phyloP scores from a whole-genome alignment of 2,797 vertebrate genomes.

The Triplophysa bombifrons region DNA sequence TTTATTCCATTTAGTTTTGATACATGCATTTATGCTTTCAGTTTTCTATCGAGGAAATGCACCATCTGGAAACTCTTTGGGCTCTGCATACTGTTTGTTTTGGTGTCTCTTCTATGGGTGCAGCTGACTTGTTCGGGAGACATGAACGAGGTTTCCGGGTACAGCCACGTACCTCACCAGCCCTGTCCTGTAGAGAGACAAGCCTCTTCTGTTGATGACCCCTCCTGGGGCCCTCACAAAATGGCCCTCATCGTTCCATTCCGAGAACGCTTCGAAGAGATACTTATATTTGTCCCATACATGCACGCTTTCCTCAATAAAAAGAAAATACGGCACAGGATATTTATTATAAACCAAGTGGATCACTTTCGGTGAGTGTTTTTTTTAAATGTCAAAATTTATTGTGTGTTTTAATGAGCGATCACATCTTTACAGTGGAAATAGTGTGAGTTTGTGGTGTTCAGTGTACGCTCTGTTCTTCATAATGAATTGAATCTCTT shows the following conservation, averaged over 20 bases:
- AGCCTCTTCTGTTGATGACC: constrained; percentile 70
- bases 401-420: no score
- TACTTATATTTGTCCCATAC: constrained; percentile 91
- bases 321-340: constrained; percentile 91
- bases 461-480: no score
- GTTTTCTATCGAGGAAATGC: constrained; percentile 79
- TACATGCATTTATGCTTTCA: constrained; percentile 48
- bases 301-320: constrained; percentile 90
- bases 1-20: background rate
- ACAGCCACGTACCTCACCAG: constrained; percentile 60
- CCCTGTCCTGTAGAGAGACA: constrained; percentile 73
- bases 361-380: constrained; percentile 90
- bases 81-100: constrained; percentile 83
- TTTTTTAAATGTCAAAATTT: no score
- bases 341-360: constrained; percentile 93
- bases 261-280: constrained; percentile 95
- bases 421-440: no score
- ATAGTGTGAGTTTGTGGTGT: no score
- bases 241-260: constrained; percentile 91
- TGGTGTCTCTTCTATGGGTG: constrained; percentile 90
- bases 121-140: constrained; percentile 92
- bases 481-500: no score
- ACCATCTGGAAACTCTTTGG: constrained; percentile 89
- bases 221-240: constrained; percentile 89
- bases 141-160: constrained; percentile 56